Percentiles rank a stretch among this genome's conserved stretches.
Evolutionary conservation across 2,888 invertebrate species (phyloP).

Genomic region (Shargacucullia verbasci): DNA sequence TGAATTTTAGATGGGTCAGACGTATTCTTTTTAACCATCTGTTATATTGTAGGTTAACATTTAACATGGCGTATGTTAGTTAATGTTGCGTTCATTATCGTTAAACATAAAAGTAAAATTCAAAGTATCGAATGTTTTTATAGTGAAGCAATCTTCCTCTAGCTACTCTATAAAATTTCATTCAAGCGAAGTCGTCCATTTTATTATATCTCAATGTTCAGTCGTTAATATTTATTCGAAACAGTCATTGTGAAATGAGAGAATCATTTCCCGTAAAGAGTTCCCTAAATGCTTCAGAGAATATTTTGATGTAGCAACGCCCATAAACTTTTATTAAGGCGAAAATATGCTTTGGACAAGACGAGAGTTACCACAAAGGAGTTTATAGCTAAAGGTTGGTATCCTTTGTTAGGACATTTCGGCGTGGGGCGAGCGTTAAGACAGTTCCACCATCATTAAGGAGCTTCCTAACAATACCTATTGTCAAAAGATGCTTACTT

Average conservation of each 20-base stretch:
- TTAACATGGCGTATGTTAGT: no score
- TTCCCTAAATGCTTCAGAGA: conserved; percentile 43
- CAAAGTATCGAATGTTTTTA: conserved; percentile 37
- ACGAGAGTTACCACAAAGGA: conserved; percentile 64
- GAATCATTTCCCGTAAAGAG: conserved; percentile 49
- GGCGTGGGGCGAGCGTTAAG: conserved; percentile 23
- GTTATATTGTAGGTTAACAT: no score
- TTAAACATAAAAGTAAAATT: conserved; percentile 27
- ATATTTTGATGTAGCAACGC: conserved; percentile 55
- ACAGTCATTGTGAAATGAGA: conserved; percentile 52
- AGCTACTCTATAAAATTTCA: conserved; percentile 44
- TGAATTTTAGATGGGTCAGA: no score
- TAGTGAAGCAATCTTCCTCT: conserved; percentile 40
- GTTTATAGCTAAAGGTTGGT: conserved; percentile 57
- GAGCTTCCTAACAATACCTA: conserved; percentile 47
- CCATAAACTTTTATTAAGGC: conserved; percentile 61
- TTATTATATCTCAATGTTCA: conserved; percentile 50
- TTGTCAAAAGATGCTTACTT: conserved; percentile 30
- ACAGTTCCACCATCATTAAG: conserved; percentile 52
- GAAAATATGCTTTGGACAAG: conserved; percentile 55
- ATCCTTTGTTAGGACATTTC: conserved; percentile 53
- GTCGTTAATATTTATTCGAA: conserved; percentile 59
- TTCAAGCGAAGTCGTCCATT: conserved; percentile 41
- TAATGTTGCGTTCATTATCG: conserved; percentile 7
- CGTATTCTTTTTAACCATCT: no score